phyloP scores from a whole-genome alignment of 2,113 vertebrate species.

The Sapayoa aenigma region DNA sequence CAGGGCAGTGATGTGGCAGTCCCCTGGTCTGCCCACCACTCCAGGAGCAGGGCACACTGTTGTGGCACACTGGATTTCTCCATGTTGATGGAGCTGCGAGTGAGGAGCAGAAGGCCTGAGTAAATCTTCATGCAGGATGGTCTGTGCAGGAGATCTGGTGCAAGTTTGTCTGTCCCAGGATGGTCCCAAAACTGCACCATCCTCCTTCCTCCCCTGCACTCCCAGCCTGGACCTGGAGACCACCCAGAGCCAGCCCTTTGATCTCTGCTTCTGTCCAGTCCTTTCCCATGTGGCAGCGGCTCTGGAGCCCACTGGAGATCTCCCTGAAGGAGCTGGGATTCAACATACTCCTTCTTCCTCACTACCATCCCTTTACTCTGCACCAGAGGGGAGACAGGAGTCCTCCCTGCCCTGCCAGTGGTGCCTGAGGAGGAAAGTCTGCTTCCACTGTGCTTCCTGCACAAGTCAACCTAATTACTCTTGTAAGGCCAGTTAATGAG shows the following conservation, averaged over 20 bases:
- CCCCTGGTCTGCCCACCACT: rapidly evolving
- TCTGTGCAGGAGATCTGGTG: not conserved
- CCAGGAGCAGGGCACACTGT: rapidly evolving
- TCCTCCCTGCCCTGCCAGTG: not conserved
- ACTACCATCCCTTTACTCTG: not conserved
- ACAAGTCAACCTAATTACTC: not conserved
- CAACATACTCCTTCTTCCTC: not conserved
- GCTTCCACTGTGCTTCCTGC: not conserved
- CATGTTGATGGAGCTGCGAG: rapidly evolving
- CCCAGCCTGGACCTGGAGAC: not conserved
- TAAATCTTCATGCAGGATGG: not conserved
- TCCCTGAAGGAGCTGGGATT: not conserved
- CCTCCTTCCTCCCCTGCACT: not conserved
- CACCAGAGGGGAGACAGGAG: not conserved
- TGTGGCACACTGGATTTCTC: not conserved
- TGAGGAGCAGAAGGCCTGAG: not conserved
- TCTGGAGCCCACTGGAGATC: not conserved
- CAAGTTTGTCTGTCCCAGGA: not conserved
- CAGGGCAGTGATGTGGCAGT: not conserved
- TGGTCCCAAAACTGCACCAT: not conserved
- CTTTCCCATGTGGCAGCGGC: not conserved
- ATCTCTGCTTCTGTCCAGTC: not conserved
- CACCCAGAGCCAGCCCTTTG: not conserved
- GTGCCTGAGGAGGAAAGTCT: not conserved
- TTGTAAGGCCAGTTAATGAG: slow-evolving; percentile 17